Evolutionary conservation across 2,797 vertebrate species (phyloP), one percentile per base, ranked within the genome.

Genomic region (Artibeus lituratus): DNA sequence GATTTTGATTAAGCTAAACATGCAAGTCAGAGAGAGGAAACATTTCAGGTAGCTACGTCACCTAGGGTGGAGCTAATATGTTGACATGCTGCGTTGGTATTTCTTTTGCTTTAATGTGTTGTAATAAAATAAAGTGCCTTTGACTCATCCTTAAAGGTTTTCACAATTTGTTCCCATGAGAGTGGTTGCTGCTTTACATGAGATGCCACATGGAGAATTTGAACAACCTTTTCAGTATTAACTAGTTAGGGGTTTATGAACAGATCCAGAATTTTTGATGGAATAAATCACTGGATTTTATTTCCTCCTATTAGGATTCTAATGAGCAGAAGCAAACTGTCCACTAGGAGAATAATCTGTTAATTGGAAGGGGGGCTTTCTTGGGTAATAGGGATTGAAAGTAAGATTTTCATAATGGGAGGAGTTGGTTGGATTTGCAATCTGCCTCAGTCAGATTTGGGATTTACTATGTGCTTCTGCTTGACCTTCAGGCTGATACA

Each of bases 121-220:
- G 29, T 62, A 53, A 51, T 87, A 86, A 96, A 67, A 32, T 91
- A 77, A 95, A 93, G 37, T 72, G 4, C 42, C 82, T 88, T 73
- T 78, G 49, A n/a, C 19, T 87, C 21, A 18, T 87, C 26, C 73
- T 74, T 73, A 62, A 51, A 93, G 35, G 42, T 16, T 35, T 91
- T 69, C n/a, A 8, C 26, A 65, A 35, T 7, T 15, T 44, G 42
- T 88, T 92, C 47, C 83, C 9, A 44, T 77, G 78, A 1, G 12
- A 57, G 80, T 59, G 47, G 39, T 84, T 49, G 55, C 55, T 78
- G 10, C 9, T 62, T 39, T n/a, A n/a, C 3, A 29, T 24, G n/a
- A 62, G 74, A 62, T 35, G 15, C 12, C 39, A 47, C 9, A 9
- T n/a, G 73, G 70, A 70, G 26, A 95, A 90, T 95, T 12, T 59